Conservation (phyloP, 2,888 invertebrate species). For the Thalpophila matura region DNA sequence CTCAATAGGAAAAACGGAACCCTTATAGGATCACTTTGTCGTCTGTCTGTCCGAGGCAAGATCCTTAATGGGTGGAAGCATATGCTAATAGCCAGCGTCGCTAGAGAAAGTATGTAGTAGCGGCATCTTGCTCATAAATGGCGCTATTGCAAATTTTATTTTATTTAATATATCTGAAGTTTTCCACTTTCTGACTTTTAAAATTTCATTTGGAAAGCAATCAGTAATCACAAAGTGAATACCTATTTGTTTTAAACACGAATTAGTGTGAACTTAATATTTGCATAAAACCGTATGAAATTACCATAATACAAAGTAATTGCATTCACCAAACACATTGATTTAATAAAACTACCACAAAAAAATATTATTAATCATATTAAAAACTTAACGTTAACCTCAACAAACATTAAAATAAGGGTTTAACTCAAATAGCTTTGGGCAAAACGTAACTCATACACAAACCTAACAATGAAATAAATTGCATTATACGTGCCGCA, state of each 20-base stretch:
- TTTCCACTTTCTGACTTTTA: no score
- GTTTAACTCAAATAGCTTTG: background rate
- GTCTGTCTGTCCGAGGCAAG: no score
- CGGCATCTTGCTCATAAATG: no score
- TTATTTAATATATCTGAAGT: no score
- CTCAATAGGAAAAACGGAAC: no score
- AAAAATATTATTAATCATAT: background rate
- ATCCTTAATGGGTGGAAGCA: no score
- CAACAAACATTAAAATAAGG: background rate
- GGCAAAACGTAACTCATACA: background rate
- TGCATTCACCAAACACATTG: no score
- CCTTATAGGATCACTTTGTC: no score
- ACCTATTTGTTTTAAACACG: background rate
- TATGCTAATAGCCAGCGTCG: no score
- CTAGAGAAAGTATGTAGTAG: no score
- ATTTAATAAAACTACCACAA: background rate
- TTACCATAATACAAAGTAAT: background rate
- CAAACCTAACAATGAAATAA: conserved; percentile 2
- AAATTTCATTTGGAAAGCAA: no score
- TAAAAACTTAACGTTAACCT: background rate
- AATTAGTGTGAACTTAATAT: background rate
- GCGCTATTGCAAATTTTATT: no score
- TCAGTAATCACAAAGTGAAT: conserved; percentile 8
- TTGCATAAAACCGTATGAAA: conserved; percentile 14
- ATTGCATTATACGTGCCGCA: background rate